A percentile compares a stretch with the other conserved stretches of the same genome.
Conservation (phyloP, 2,888 invertebrate species). For the Zaprionus lineosus region DNA sequence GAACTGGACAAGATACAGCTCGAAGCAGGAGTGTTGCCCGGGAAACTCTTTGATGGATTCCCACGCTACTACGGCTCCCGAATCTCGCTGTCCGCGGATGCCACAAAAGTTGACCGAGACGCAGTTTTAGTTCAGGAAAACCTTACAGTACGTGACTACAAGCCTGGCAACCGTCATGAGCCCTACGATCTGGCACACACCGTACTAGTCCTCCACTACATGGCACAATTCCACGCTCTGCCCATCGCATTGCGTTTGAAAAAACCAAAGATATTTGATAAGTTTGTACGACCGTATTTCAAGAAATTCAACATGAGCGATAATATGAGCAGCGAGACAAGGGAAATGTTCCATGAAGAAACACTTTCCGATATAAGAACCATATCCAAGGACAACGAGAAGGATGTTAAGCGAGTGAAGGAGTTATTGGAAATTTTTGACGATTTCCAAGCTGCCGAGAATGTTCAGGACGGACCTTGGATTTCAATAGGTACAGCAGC, state of each 20-base stretch:
- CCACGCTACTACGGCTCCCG: conserved; percentile 85
- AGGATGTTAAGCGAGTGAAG: conserved; percentile 45
- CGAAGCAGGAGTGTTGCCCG: conserved; percentile 82
- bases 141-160: conserved; percentile 84
- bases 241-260: conserved; percentile 84
- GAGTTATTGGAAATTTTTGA: conserved; percentile 57
- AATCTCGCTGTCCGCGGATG: conserved; percentile 80
- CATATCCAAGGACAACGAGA: conserved; percentile 51
- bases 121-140: conserved; percentile 86
- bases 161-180: conserved; percentile 83
- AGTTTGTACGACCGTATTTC: conserved; percentile 82
- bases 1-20: conserved; percentile 83
- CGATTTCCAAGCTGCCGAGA: conserved; percentile 50
- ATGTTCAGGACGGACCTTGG: conserved; percentile 82
- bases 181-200: conserved; percentile 84
- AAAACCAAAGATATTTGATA: conserved; percentile 83
- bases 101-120: conserved; percentile 84
- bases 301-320: conserved; percentile 67
- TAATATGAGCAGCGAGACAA: conserved; percentile 42
- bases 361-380: conserved; percentile 48
- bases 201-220: conserved; percentile 82
- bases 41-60: conserved; percentile 83
- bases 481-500: conserved; percentile 83
- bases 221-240: conserved; percentile 85
- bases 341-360: conserved; percentile 49